Conservation (phyloP, 2,888 invertebrate genomes). For the Crossocerus cetratus region DNA sequence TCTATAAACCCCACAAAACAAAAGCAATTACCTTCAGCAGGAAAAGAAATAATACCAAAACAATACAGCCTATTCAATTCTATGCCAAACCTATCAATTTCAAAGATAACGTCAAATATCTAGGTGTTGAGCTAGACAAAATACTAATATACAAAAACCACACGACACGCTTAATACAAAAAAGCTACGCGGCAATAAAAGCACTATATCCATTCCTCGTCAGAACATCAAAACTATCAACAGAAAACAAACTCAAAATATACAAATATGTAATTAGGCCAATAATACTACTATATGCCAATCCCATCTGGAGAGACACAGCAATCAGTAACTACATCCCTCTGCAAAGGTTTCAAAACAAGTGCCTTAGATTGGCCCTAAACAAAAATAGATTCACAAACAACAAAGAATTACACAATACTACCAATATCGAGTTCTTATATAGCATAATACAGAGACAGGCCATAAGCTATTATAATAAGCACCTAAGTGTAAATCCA, state of each 20-base stretch:
- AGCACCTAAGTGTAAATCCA: too few relatives aligned
- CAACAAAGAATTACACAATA: slow-evolving; percentile 36
- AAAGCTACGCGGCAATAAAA: slow-evolving; percentile 37
- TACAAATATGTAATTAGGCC: slow-evolving; percentile 56
- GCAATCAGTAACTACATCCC: slow-evolving; percentile 26
- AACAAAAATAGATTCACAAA: slow-evolving; percentile 27
- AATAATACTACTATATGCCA: slow-evolving; percentile 51
- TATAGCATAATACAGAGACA: too few relatives aligned
- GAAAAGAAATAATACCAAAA: slow-evolving; percentile 10
- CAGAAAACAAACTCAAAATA: slow-evolving; percentile 54
- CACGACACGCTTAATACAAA: slow-evolving; percentile 39
- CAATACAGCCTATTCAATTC: slow-evolving; percentile 28
- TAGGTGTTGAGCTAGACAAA: slow-evolving; percentile 48
- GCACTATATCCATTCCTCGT: slow-evolving; percentile 54
- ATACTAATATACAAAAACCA: slow-evolving; percentile 46
- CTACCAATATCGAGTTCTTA: slow-evolving; percentile 2
- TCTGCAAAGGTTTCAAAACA: slow-evolving; percentile 53
- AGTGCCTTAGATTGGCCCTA: slow-evolving; percentile 32
- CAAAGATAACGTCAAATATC: slow-evolving; percentile 44
- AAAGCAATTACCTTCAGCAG: slow-evolving; percentile 22
- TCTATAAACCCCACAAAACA: not conserved
- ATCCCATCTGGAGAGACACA: slow-evolving; percentile 54
- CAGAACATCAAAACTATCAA: slow-evolving; percentile 21
- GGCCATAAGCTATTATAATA: too few relatives aligned
- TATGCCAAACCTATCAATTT: slow-evolving; percentile 28